A percentile compares a stretch with the other conserved stretches of the same genome.
Conservation (phyloP, 2,888 invertebrate species). For the Achlya flavicornis region DNA sequence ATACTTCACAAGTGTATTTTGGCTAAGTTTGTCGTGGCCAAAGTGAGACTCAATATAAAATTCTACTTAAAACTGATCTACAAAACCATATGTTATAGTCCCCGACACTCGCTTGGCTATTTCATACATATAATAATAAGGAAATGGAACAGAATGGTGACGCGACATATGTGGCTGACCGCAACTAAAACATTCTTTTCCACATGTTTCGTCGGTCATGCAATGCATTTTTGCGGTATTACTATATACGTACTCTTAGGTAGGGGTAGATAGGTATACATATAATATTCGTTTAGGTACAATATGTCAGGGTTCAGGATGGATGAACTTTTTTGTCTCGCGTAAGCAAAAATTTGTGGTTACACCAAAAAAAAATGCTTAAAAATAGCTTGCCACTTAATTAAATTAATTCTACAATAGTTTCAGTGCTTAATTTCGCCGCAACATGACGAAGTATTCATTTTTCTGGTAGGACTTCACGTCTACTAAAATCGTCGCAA, state of each 20-base stretch:
- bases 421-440: too few species aligned
- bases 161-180: slow-evolving; percentile 4
- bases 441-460: too few species aligned
- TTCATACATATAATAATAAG: not conserved
- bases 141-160: not conserved
- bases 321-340: too few species aligned
- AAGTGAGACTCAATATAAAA: too few species aligned
- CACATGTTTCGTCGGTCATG: slow-evolving; percentile 7
- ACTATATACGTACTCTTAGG: not conserved
- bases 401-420: not conserved
- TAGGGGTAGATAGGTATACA: too few species aligned
- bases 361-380: too few species aligned
- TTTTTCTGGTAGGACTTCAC: too few species aligned
- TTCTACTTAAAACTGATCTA: not conserved
- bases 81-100: not conserved
- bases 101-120: not conserved
- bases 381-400: not conserved
- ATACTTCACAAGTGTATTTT: too few species aligned
- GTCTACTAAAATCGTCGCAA: too few species aligned
- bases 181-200: slow-evolving; percentile 1
- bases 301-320: too few species aligned
- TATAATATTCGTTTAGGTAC: not conserved
- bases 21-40: too few species aligned
- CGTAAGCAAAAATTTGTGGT: too few species aligned
- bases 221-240: not conserved